phyloP scores from a whole-genome alignment of 2,797 vertebrate species.

The Xenops minutus region DNA sequence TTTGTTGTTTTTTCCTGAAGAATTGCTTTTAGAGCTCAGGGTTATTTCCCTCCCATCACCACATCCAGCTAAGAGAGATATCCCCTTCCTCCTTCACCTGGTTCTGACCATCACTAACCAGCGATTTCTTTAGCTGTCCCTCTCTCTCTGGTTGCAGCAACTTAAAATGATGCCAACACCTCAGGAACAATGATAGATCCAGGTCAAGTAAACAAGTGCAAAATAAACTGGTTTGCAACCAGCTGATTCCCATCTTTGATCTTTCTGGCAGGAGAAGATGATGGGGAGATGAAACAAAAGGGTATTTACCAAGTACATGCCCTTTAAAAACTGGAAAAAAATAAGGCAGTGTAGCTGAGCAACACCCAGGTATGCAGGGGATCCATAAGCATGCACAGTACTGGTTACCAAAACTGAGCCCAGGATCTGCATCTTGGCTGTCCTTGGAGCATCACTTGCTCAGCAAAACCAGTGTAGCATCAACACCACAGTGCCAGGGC shows the following conservation, averaged over 20 bases:
- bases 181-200: neutral
- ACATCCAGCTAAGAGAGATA: neutral
- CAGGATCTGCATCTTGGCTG: neutral
- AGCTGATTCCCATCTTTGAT: neutral
- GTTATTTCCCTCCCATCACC: neutral
- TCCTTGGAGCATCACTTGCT: neutral
- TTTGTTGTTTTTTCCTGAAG: neutral
- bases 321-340: neutral
- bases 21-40: neutral
- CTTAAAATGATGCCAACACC: neutral
- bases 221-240: conserved; percentile 1
- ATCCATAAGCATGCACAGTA: neutral
- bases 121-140: neutral
- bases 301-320: neutral
- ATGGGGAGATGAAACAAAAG: neutral
- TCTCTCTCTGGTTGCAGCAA: neutral
- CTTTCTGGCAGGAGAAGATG: neutral
- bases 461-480: neutral
- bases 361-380: neutral
- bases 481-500: neutral
- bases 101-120: neutral
- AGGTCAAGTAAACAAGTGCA: neutral
- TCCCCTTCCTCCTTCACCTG: neutral
- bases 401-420: neutral
- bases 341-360: neutral